These are phyloP conservation scores for Aleadryas rufinucha DNA, from an alignment of 2,113 vertebrate genomes.

Conservation along the genomic window DNA sequence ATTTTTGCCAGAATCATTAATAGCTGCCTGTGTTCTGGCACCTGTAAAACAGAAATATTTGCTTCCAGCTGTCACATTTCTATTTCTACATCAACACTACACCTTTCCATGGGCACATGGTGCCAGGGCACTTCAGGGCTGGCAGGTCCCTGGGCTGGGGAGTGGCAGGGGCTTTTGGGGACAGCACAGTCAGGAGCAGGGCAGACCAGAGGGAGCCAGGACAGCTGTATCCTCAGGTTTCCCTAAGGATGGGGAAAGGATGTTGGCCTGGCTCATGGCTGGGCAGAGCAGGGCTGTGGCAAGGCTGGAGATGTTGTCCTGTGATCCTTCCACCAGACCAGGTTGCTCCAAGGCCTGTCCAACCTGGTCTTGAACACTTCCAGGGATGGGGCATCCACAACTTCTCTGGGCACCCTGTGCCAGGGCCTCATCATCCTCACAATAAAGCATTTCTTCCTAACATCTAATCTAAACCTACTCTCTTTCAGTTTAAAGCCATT, in stretches of 20 bases:
- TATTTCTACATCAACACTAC: neutral
- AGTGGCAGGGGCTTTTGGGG: neutral
- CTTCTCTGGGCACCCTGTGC: neutral
- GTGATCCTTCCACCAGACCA: neutral
- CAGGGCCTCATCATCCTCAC: neutral
- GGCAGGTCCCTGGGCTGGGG: fast-evolving
- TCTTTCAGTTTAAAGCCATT: neutral
- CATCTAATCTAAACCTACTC: neutral
- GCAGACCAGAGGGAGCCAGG: neutral
- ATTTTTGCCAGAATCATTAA: neutral
- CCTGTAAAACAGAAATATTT: fast-evolving
- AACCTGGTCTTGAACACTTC: neutral
- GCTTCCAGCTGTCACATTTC: neutral
- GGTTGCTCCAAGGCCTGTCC: fast-evolving
- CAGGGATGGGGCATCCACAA: neutral
- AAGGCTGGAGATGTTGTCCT: neutral
- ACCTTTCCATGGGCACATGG: neutral
- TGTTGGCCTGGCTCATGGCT: neutral
- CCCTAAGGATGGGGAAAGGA: neutral
- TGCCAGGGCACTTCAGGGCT: neutral
- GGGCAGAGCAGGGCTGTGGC: neutral
- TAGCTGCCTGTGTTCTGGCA: neutral
- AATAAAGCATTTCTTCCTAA: neutral
- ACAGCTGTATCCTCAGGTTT: neutral
- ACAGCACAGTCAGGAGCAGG: neutral